Percentiles rank a stretch among this genome's conserved stretches.
Conservation (phyloP, 1,140 invertebrate genomes). For the Thaumetopoea pityocampa region DNA sequence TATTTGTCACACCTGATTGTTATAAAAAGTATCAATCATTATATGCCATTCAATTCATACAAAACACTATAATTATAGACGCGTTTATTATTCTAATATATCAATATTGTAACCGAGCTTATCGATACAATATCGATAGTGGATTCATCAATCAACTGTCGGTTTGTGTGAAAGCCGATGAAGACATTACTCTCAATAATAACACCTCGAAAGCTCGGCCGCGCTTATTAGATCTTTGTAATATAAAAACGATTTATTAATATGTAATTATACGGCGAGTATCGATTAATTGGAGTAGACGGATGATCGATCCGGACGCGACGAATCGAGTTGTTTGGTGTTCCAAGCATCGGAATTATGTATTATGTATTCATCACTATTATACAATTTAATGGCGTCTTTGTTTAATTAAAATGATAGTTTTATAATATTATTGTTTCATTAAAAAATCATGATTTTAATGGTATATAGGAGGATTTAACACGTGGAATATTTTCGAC, state of each 20-base stretch:
- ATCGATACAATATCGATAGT: conserved; percentile 38
- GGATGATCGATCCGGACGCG: conserved; percentile 31
- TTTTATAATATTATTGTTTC: too few relatives aligned
- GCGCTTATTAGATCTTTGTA: conserved; percentile 46
- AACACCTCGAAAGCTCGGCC: conserved; percentile 31
- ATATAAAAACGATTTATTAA: conserved; percentile 44
- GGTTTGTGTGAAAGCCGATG: conserved; percentile 29
- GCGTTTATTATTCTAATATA: conserved; percentile 16
- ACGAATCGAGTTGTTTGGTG: conserved; percentile 28
- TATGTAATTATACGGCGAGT: conserved; percentile 41
- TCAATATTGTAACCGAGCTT: conserved; percentile 15
- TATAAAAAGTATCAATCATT: too few relatives aligned
- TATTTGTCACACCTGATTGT: too few relatives aligned
- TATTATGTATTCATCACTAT: too few relatives aligned
- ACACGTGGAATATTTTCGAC: too few relatives aligned
- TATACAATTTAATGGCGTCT: too few relatives aligned
- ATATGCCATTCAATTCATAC: too few relatives aligned
- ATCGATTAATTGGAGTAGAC: conserved; percentile 41
- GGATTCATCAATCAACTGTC: conserved; percentile 36
- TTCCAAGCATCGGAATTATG: too few relatives aligned
- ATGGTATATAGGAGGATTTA: too few relatives aligned
- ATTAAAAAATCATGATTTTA: too few relatives aligned
- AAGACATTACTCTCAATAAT: conserved; percentile 38
- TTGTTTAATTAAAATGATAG: too few relatives aligned
- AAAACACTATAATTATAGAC: too few relatives aligned